Evolutionary conservation across 2,888 invertebrate species (phyloP), one percentile per base, ranked within the genome.

Genomic region (Ormyrus nitidulus): DNA sequence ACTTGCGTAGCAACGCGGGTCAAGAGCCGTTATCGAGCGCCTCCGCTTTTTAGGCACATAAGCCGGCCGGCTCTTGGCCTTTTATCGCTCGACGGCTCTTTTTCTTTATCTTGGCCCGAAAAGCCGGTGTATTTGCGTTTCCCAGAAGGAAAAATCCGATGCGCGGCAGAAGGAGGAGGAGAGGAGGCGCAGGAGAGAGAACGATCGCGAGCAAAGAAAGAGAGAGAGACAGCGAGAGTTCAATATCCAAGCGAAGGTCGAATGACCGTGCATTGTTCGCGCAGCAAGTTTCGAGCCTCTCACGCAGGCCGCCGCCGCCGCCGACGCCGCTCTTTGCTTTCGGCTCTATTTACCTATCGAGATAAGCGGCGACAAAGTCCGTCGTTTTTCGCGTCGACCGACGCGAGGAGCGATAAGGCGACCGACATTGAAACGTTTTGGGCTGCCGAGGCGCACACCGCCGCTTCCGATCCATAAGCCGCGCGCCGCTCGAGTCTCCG

Each of bases 221-320:
- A 56, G 11, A 58, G 58, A 51, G 44, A 61, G 59, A 69, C 44
- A 76, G 58, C 54, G 48, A 68, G 81, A 79, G 81, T 81, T 81
- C 81, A 81, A 81, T 79, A 81, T 81, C 79, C 81, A 81, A 72
- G 81, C 81, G 79, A 81, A 81, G 81, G 81, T 79, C 81, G 81
- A 71, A 66, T 61, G 78, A 65, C 71, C 81, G 81, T 77, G 81
- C 81, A 19, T 19, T 19, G 19, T 19, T 19, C 19, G 19, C 19
- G 19, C 19, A 19, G 19, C 19, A 19, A 19, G 19, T 19, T 19
- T 19, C 19, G 19, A 19, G 19, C 19, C 19, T 19, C 19, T 19
- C 19, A 19, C 19, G 19, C 19, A 19, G 19, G 19, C 19, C 19
- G 19, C 19, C 19, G 19, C 1, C 19, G 19, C 2, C 2, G 19